Evolutionary conservation across 2,797 vertebrate genomes (phyloP).

Genomic region (Alcedo atthis): DNA sequence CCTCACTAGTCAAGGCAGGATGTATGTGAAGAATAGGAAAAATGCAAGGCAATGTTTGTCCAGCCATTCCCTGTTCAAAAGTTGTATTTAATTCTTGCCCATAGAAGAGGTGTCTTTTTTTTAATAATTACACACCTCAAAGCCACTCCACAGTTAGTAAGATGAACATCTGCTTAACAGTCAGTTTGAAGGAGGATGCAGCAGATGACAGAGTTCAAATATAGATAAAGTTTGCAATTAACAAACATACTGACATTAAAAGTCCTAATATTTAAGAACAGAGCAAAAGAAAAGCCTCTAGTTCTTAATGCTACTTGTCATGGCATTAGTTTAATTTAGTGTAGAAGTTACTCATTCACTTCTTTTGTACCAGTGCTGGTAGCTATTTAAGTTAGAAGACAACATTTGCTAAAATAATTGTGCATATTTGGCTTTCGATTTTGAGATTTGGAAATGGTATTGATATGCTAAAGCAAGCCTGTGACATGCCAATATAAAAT

Average conservation of each 20-base stretch:
- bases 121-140: not conserved
- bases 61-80: not conserved
- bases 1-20: not conserved
- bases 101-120: accelerated
- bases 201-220: not conserved
- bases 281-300: not conserved
- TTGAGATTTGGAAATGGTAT: not conserved
- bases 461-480: not conserved
- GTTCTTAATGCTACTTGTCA: not conserved
- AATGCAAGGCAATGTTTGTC: not conserved
- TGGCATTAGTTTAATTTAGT: not conserved
- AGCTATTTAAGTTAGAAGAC: not conserved
- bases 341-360: not conserved
- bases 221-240: not conserved
- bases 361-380: not conserved
- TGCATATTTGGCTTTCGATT: not conserved
- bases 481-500: not conserved
- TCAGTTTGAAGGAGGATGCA: not conserved
- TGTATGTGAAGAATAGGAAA: not conserved
- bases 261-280: not conserved
- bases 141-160: not conserved
- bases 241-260: not conserved
- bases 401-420: not conserved
- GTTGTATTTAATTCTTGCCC: not conserved
- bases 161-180: not conserved